A percentile compares a stretch with the other conserved stretches of the same genome.
Evolutionary conservation across 2,888 invertebrate genomes (phyloP).

Genomic region (Epinotia demarniana): DNA sequence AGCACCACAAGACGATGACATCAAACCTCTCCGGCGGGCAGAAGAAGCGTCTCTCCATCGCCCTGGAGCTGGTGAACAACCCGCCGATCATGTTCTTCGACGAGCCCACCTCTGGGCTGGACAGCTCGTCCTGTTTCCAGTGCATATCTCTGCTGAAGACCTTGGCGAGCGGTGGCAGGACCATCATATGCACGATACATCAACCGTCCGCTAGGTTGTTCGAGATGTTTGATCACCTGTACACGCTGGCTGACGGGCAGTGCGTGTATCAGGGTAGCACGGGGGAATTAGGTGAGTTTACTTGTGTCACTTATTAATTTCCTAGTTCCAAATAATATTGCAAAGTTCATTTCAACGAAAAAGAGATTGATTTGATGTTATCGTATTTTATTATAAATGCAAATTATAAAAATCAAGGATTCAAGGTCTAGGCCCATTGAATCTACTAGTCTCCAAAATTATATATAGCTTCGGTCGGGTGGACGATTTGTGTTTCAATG

Average conservation of each 20-base stretch:
- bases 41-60: slow-evolving; percentile 97
- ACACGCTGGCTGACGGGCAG: slow-evolving; percentile 96
- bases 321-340: not conserved
- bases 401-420: not conserved
- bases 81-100: slow-evolving; percentile 99
- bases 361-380: not conserved
- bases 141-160: slow-evolving; percentile 95
- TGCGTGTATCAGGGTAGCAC: slow-evolving; percentile 98
- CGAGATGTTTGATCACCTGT: slow-evolving; percentile 98
- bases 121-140: slow-evolving; percentile 98
- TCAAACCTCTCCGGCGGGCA: slow-evolving; percentile 97
- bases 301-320: slow-evolving; percentile 3
- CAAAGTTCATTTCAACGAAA: too few species aligned
- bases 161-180: slow-evolving; percentile 94
- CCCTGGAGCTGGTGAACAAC: slow-evolving; percentile 97
- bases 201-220: slow-evolving; percentile 98
- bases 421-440: too few species aligned
- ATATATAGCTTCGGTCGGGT: not conserved
- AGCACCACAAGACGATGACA: slow-evolving; percentile 95
- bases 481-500: too few species aligned
- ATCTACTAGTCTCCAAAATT: not conserved
- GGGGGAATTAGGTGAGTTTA: slow-evolving; percentile 89
- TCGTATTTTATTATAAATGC: not conserved
- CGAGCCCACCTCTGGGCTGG: slow-evolving; percentile 98
- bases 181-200: slow-evolving; percentile 98